Conservation (phyloP, 2,888 invertebrate genomes). For the Brenthis hecate region DNA sequence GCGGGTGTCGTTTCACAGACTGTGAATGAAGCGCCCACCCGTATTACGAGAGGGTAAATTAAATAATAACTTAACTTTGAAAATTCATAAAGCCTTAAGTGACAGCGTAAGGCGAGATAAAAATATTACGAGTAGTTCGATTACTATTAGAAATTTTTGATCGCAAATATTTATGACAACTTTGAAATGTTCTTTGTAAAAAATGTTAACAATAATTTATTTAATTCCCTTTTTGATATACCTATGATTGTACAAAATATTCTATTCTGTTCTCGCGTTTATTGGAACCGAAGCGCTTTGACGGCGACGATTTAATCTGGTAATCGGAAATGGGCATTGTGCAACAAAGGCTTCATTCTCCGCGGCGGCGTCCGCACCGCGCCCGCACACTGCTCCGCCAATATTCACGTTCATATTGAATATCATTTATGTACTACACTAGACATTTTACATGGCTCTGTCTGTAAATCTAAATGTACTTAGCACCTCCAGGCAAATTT, state of each 20-base stretch:
- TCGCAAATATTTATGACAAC: constrained; percentile 62
- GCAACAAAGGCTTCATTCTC: constrained; percentile 78
- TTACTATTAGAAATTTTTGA: constrained; percentile 64
- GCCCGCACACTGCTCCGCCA: constrained; percentile 29
- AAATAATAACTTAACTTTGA: constrained; percentile 75
- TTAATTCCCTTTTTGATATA: background rate
- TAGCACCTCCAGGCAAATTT: too few species aligned
- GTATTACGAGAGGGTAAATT: constrained; percentile 63
- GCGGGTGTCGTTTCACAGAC: constrained; percentile 63
- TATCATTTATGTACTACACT: background rate
- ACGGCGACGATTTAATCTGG: constrained; percentile 77
- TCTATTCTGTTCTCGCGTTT: constrained; percentile 53
- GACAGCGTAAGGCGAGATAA: constrained; percentile 48
- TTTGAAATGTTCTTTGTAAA: constrained; percentile 37
- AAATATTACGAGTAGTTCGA: constrained; percentile 65
- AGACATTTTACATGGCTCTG: background rate
- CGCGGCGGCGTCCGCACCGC: constrained; percentile 33
- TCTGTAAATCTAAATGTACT: background rate
- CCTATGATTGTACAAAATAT: constrained; percentile 44
- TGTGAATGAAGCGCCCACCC: constrained; percentile 48
- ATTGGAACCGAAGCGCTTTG: constrained; percentile 68
- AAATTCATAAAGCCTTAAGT: constrained; percentile 51
- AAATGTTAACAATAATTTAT: constrained; percentile 2
- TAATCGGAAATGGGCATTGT: constrained; percentile 82
- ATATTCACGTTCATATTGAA: constrained; percentile 34